A percentile compares a stretch with the other conserved stretches of the same genome.
phyloP scores from a whole-genome alignment of 2,113 vertebrate species.

The Pelvicachromis taeniatus region DNA sequence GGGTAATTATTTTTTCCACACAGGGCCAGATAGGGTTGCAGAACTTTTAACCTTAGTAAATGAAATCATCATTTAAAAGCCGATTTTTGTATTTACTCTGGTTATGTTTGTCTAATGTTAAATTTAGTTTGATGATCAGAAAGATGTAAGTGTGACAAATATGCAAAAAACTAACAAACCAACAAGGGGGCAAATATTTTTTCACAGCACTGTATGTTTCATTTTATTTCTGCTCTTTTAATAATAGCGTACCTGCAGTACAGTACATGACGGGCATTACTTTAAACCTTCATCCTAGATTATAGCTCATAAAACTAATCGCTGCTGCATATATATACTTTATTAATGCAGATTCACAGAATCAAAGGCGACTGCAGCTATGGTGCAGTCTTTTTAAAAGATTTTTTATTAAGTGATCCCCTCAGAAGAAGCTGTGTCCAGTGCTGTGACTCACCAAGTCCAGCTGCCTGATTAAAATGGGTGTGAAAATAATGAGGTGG shows the following conservation, averaged over 20 bases:
- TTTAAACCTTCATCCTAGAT: slow-evolving; percentile 7
- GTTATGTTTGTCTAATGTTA: too few relatives aligned
- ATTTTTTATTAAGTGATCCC: background rate
- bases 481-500: background rate
- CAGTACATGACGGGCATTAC: background rate
- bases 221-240: background rate
- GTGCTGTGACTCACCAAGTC: background rate
- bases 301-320: background rate
- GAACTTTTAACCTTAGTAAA: background rate
- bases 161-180: background rate
- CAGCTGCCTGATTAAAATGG: background rate
- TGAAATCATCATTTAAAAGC: background rate
- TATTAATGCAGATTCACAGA: background rate
- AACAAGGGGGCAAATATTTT: background rate
- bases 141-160: too few relatives aligned
- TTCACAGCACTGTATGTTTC: background rate
- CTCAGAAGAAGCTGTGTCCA: background rate
- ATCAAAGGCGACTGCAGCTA: background rate
- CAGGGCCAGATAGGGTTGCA: background rate
- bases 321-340: background rate
- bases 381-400: background rate
- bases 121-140: too few relatives aligned
- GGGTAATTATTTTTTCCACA: background rate
- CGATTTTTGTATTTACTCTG: too few relatives aligned
- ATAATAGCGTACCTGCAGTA: background rate